Percentiles rank a stretch among this genome's conserved stretches.
Conservation (phyloP, 2,113 vertebrate genomes). For the Apteryx owenii region DNA sequence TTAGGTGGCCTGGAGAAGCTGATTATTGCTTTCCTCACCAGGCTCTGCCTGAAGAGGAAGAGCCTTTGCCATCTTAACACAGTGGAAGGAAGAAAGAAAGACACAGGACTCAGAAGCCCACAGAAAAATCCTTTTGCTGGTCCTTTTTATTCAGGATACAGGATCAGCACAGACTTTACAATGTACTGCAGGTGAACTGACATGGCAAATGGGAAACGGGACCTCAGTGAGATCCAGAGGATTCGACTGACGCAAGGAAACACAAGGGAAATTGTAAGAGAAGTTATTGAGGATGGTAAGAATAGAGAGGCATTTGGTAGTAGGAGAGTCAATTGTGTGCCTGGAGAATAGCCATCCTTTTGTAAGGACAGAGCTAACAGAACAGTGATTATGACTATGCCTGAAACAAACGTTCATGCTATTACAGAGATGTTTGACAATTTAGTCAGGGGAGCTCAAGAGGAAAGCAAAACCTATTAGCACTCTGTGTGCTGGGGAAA, state of each 20-base stretch:
- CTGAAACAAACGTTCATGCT: not conserved
- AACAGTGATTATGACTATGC: slow-evolving; percentile 28
- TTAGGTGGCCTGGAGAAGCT: not conserved
- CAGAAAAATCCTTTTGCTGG: not conserved
- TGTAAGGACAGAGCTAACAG: slow-evolving; percentile 5
- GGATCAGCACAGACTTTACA: not conserved
- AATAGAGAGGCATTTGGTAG: slow-evolving; percentile 5
- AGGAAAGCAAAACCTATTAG: slow-evolving; percentile 52
- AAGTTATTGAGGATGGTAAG: not conserved
- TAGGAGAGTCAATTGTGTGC: not conserved
- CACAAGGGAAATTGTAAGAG: not conserved
- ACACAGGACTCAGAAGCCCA: not conserved
- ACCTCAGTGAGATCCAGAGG: not conserved
- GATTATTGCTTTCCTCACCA: not conserved
- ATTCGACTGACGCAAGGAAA: not conserved
- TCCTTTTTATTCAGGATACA: not conserved
- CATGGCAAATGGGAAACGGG: not conserved
- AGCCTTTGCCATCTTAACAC: not conserved
- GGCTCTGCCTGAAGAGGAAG: not conserved
- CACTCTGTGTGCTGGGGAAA: not conserved
- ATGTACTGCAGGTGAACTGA: not conserved
- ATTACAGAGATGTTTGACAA: slow-evolving; percentile 36
- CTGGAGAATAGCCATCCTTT: slow-evolving; percentile 22
- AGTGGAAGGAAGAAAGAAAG: not conserved
- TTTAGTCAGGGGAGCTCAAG: slow-evolving; percentile 40